These are phyloP conservation scores for Pampusana beccarii DNA, from an alignment of 2,113 vertebrate species.

Conservation along the genomic window DNA sequence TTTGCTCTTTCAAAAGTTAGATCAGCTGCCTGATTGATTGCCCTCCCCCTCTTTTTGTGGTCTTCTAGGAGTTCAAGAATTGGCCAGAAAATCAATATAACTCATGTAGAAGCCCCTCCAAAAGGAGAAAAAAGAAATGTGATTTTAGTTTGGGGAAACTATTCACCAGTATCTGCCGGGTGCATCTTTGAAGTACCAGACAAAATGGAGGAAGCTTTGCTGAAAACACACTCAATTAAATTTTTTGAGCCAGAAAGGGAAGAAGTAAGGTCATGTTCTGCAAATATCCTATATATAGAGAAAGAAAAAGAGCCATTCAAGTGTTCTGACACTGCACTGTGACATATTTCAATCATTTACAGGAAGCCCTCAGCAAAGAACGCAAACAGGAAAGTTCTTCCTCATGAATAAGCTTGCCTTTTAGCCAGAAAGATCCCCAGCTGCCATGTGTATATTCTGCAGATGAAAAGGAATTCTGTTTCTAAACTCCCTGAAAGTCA, in stretches of 20 bases:
- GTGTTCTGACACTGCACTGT: background rate
- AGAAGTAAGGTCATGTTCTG: constrained; percentile 43
- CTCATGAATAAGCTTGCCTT: constrained; percentile 41
- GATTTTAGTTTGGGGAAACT: constrained; percentile 45
- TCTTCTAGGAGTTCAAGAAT: constrained; percentile 23
- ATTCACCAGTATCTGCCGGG: constrained; percentile 60
- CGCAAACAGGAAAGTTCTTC: constrained; percentile 46
- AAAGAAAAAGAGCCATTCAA: background rate
- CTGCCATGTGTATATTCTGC: background rate
- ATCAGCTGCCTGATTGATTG: constrained; percentile 45
- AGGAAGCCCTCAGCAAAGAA: constrained; percentile 47
- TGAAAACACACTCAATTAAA: constrained; percentile 60
- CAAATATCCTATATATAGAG: constrained; percentile 32
- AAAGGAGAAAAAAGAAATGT: background rate
- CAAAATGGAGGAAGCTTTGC: constrained; percentile 38
- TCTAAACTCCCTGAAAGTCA: background rate
- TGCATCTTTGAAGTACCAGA: constrained; percentile 46
- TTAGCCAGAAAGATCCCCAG: constrained; percentile 19
- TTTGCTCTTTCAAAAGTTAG: constrained; percentile 52
- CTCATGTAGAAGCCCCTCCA: constrained; percentile 9
- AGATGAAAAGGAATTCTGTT: constrained; percentile 5
- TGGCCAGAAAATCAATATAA: constrained; percentile 53
- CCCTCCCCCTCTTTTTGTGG: constrained; percentile 10
- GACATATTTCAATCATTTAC: constrained; percentile 57
- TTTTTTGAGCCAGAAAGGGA: constrained; percentile 31